Conservation (phyloP, 2,797 vertebrate species). For the Syngnathus acus region DNA sequence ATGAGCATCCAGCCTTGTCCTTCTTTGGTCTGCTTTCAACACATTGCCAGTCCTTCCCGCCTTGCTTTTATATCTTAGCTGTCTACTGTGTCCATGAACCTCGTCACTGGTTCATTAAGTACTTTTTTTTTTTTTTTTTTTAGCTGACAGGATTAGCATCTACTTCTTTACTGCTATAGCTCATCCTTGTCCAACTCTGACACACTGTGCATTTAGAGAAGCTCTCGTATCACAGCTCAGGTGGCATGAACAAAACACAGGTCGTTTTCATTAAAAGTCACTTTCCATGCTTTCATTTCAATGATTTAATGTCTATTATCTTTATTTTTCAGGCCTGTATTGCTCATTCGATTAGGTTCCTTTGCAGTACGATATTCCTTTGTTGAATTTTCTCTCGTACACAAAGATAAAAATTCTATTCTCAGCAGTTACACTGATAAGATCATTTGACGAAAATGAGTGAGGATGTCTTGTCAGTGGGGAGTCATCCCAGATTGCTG, state of each 20-base stretch:
- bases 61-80: neutral
- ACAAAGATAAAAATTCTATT: neutral
- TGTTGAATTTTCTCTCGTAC: neutral
- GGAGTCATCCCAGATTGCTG: neutral
- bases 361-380: neutral
- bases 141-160: neutral
- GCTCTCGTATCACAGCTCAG: neutral
- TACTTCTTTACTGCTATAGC: neutral
- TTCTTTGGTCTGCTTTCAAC: slow-evolving; percentile 14
- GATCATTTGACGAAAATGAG: neutral
- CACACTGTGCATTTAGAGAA: neutral
- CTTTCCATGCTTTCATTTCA: neutral
- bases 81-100: slow-evolving; percentile 3
- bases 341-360: neutral
- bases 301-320: neutral
- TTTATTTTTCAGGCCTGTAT: neutral
- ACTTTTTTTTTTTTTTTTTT: neutral
- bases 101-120: neutral
- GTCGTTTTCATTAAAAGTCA: neutral
- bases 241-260: neutral
- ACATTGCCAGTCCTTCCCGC: slow-evolving; percentile 6
- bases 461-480: neutral
- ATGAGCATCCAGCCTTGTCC: slow-evolving; percentile 12
- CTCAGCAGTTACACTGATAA: neutral
- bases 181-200: neutral